Evolutionary conservation across 2,888 invertebrate species (phyloP).

Genomic region (Pemphredon lugubris): DNA sequence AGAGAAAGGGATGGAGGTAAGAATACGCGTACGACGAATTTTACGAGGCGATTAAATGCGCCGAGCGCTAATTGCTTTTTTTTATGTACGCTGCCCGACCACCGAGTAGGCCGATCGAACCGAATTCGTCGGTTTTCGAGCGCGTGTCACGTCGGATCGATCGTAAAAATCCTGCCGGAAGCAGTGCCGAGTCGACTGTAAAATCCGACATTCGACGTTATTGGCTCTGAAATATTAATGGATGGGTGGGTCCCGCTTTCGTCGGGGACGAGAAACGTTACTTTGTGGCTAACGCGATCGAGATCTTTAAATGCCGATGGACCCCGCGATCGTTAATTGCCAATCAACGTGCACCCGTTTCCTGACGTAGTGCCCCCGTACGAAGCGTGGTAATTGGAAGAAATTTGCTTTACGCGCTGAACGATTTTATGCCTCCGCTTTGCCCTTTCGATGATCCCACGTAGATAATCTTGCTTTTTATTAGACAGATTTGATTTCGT

Average conservation of each 20-base stretch:
- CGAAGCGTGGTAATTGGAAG: slow-evolving; percentile 5
- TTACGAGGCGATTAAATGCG: slow-evolving; percentile 74
- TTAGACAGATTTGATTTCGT: background rate
- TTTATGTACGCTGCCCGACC: slow-evolving; percentile 48
- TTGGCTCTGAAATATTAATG: slow-evolving; percentile 50
- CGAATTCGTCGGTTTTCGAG: slow-evolving; percentile 30
- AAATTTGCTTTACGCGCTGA: slow-evolving; percentile 5
- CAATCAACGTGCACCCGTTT: background rate
- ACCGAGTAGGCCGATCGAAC: slow-evolving; percentile 28
- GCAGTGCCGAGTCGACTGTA: slow-evolving; percentile 23
- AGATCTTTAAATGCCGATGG: slow-evolving; percentile 3
- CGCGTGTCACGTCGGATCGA: slow-evolving; percentile 51
- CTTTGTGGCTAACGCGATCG: slow-evolving; percentile 35
- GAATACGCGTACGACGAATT: slow-evolving; percentile 57
- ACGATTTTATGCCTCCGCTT: slow-evolving; percentile 5
- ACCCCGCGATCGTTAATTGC: slow-evolving; percentile 11
- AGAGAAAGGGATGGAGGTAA: slow-evolving; percentile 17
- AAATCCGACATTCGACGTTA: slow-evolving; percentile 31
- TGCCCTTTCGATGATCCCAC: background rate
- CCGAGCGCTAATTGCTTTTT: slow-evolving; percentile 73
- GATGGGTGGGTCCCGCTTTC: slow-evolving; percentile 21
- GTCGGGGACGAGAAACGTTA: slow-evolving; percentile 19
- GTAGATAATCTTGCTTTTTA: background rate
- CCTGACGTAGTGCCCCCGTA: background rate
- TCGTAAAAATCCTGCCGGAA: slow-evolving; percentile 55